phyloP scores from a whole-genome alignment of 2,113 vertebrate genomes.

The Corythaeola cristata region DNA sequence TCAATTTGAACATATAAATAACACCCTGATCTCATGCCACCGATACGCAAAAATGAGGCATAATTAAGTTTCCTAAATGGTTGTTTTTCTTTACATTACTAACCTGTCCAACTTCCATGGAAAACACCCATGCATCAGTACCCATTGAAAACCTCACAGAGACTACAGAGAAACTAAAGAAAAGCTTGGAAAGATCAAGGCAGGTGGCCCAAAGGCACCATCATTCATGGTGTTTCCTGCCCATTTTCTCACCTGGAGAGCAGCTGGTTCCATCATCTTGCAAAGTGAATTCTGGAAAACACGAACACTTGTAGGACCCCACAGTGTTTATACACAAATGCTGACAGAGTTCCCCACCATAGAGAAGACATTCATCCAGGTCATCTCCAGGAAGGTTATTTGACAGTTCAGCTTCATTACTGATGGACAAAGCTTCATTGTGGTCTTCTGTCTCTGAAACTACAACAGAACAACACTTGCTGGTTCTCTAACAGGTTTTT shows the following conservation, averaged over 20 bases:
- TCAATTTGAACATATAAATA: background rate
- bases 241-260: constrained; percentile 76
- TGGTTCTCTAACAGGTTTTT: background rate
- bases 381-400: constrained; percentile 79
- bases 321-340: constrained; percentile 84
- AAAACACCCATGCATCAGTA: background rate
- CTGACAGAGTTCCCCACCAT: constrained; percentile 79
- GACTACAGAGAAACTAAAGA: background rate
- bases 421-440: constrained; percentile 83
- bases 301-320: constrained; percentile 86
- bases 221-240: background rate
- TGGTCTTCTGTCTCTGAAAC: constrained; percentile 80
- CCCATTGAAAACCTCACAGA: background rate
- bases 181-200: background rate
- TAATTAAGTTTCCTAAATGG: background rate
- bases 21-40: background rate
- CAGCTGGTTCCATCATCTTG: constrained; percentile 86
- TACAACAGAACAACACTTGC: constrained; percentile 16
- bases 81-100: background rate
- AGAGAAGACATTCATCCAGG: constrained; percentile 83
- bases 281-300: constrained; percentile 83
- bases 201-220: background rate
- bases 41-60: background rate
- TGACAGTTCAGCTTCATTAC: constrained; percentile 75
- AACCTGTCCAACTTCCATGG: background rate